A percentile compares a stretch with the other conserved stretches of the same genome.
phyloP scores from a whole-genome alignment of 1,140 invertebrate genomes.

The Eriosoma lanigerum region DNA sequence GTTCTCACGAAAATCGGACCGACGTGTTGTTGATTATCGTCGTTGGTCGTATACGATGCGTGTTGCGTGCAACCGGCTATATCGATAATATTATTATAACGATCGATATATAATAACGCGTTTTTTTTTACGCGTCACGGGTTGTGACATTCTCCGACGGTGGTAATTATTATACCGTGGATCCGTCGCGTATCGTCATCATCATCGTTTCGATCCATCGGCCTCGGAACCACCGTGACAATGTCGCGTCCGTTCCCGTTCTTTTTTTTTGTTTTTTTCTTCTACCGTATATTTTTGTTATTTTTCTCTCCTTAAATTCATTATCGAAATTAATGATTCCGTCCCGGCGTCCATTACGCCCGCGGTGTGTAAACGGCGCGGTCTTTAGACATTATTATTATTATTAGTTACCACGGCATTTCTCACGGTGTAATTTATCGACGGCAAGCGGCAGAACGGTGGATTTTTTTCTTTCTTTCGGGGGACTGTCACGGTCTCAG shows the following conservation, averaged over 20 bases:
- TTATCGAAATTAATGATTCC: slow-evolving; percentile 47
- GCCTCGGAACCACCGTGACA: slow-evolving; percentile 45
- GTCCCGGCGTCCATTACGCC: neutral
- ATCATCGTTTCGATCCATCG: slow-evolving; percentile 36
- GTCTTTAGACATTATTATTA: neutral
- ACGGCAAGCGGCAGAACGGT: neutral
- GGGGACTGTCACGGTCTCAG: slow-evolving; percentile 25
- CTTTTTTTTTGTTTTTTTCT: slow-evolving; percentile 9
- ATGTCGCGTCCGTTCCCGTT: slow-evolving; percentile 38
- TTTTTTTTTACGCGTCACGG: slow-evolving; percentile 33
- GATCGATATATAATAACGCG: too few species aligned
- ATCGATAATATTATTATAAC: neutral
- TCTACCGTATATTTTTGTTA: too few species aligned
- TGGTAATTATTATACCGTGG: slow-evolving; percentile 43
- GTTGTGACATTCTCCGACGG: slow-evolving; percentile 28
- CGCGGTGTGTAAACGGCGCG: slow-evolving; percentile 3
- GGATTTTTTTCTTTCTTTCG: neutral
- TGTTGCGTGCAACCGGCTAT: neutral
- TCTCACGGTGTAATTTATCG: slow-evolving; percentile 49
- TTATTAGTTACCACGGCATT: too few species aligned
- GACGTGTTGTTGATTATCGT: neutral
- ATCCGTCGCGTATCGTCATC: slow-evolving; percentile 6
- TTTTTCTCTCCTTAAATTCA: slow-evolving; percentile 36
- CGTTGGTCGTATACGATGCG: neutral
- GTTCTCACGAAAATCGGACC: slow-evolving; percentile 13